A percentile compares a stretch with the other conserved stretches of the same genome.
Evolutionary conservation across 2,888 invertebrate genomes (phyloP).

Genomic region (Caenorhabditis drosophilae): DNA sequence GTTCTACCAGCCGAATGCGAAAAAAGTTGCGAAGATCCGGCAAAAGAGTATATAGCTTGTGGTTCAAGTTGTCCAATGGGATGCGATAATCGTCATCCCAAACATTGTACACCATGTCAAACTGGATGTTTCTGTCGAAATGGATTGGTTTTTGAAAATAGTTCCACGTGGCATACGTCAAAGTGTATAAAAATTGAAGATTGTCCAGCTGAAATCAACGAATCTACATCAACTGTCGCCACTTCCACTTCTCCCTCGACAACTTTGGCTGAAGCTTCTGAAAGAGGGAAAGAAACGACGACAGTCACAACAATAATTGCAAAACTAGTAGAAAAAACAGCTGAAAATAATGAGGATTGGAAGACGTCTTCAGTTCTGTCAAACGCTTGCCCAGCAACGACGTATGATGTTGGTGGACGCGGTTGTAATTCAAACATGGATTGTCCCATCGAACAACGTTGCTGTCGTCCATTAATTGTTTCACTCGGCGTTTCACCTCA

Average conservation of each 20-base stretch:
- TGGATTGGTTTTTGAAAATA: conserved; percentile 49
- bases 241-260: conserved; percentile 7
- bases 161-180: conserved; percentile 50
- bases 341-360: conserved; percentile 2
- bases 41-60: conserved; percentile 54
- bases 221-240: conserved; percentile 11
- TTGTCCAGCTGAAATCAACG: conserved; percentile 24
- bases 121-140: conserved; percentile 64
- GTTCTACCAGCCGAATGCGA: conserved; percentile 58
- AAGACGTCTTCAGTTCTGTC: background rate
- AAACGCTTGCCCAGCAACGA: conserved; percentile 41
- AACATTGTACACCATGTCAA: conserved; percentile 61
- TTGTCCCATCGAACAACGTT: conserved; percentile 42
- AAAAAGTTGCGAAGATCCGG: conserved; percentile 43
- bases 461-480: conserved; percentile 42
- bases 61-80: conserved; percentile 64
- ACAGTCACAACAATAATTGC: conserved; percentile 19
- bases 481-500: conserved; percentile 49
- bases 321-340: background rate
- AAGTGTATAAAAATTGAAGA: conserved; percentile 50
- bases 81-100: conserved; percentile 57
- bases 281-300: too few species aligned
- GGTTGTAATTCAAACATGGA: conserved; percentile 48
- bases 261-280: too few species aligned
- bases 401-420: conserved; percentile 50